Evolutionary conservation across 1,140 invertebrate genomes (phyloP), one percentile per base, ranked within the genome.

Genomic region (Hetaerina americana): DNA sequence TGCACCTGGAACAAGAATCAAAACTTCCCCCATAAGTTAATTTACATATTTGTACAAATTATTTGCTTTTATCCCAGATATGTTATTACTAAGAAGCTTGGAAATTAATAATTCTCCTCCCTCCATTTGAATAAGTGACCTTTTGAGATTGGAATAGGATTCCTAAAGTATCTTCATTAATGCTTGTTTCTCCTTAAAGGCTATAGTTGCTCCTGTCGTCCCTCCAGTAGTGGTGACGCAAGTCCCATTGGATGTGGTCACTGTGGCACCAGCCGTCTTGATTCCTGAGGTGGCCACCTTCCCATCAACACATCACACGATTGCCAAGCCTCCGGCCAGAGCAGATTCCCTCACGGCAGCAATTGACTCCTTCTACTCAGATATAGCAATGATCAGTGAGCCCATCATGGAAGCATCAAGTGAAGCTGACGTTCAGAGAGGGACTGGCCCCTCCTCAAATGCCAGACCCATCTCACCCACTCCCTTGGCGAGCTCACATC

Each of bases 341-440:
- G 22, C 22, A 25, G 68, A 69, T 10, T 27, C 26, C 31, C 69
- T 76, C 2, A 72, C 73, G 66, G 82, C 83, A 0, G 85, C 82
- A 3, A 76, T 88, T 18, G 82, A 85, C 77, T 86, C 84, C 3
- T 88, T 88, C 78, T 88, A 88, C 75, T 87, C 80, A 15, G 86
- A 88, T 72, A 83, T 88, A 26, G 85, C 86, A 5, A 81, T 83
- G 15, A 80, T 87, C 26, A 71, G 71, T 1, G 77, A 78, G 66
- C 72, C 70, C 72, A 76, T 77, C 71, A 49, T 26, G 69, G 69
- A 67, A 31, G 57, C 67, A n/a, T 31, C 29, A 68, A 76, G 69
- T 77, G 74, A 68, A 73, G 73, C 27, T 75, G 75, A 66, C 28
- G 49, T 8, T 31, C 26, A 18, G 10, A 66, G n/a, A 29, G 49